phyloP scores from a whole-genome alignment of 2,797 vertebrate species.

The Paedocypris micromegethes region DNA sequence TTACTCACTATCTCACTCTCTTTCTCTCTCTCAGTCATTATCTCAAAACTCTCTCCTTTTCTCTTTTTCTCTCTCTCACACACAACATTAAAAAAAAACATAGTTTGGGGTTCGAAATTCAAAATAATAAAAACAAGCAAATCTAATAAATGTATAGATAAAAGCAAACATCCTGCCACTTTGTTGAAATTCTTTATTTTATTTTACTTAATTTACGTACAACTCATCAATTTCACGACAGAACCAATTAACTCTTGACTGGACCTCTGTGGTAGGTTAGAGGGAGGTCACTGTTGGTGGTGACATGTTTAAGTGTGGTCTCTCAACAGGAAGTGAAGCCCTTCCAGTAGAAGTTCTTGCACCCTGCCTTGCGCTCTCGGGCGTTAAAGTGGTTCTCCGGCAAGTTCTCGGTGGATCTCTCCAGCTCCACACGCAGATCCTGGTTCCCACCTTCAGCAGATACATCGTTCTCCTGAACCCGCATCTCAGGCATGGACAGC shows the following conservation, averaged over 20 bases:
- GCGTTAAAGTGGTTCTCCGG: constrained; percentile 53
- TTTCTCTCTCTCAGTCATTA: no score
- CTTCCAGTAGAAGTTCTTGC: constrained; percentile 78
- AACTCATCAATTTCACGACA: constrained; percentile 25
- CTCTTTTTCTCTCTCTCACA: no score
- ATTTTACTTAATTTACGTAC: constrained; percentile 54
- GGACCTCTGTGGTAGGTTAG: constrained; percentile 39
- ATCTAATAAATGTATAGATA: not conserved
- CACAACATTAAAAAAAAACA: no score
- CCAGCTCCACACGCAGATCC: constrained; percentile 54
- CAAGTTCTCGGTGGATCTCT: constrained; percentile 60
- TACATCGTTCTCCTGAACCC: constrained; percentile 52
- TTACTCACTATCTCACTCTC: no score
- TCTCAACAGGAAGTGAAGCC: constrained; percentile 69
- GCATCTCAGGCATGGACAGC: constrained; percentile 59
- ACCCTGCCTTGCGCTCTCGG: constrained; percentile 68
- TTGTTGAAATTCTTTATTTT: constrained; percentile 57
- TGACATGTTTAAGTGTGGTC: not conserved
- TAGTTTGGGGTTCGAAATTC: no score
- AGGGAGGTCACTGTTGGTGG: constrained; percentile 15
- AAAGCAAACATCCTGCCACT: not conserved
- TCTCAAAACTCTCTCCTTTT: no score
- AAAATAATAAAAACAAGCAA: not conserved
- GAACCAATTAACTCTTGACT: constrained; percentile 48
- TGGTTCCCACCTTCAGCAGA: constrained; percentile 52